These are phyloP conservation scores for Prorops nasuta DNA, from an alignment of 1,140 invertebrate genomes.

Conservation along the genomic window DNA sequence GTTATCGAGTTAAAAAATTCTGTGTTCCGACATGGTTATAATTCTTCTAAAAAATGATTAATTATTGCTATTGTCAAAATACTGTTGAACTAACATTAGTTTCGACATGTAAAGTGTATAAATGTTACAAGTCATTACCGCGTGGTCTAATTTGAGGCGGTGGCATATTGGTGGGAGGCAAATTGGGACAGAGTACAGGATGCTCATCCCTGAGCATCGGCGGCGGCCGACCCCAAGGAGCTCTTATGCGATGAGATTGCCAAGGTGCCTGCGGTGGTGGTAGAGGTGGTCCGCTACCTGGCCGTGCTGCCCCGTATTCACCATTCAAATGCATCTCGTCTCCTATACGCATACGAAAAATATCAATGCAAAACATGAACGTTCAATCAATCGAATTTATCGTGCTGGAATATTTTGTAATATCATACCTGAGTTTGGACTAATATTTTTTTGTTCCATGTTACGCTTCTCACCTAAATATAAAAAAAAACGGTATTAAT, in stretches of 20 bases:
- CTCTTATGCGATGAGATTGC: constrained; percentile 42
- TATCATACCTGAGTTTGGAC: constrained; percentile 35
- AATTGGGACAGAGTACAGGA: constrained; percentile 30
- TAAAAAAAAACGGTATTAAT: constrained; percentile 24
- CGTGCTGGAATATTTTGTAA: no score
- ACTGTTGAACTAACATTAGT: constrained; percentile 1
- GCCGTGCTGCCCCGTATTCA: constrained; percentile 25
- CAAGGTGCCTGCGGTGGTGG: constrained; percentile 37
- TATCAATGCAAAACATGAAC: background rate
- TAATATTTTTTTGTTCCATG: constrained; percentile 36
- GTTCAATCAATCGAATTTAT: constrained; percentile 10
- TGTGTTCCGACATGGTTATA: background rate
- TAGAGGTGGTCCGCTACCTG: constrained; percentile 27
- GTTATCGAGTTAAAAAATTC: background rate
- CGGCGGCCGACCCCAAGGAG: constrained; percentile 44
- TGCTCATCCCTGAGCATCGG: constrained; percentile 38
- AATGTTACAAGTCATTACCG: no score
- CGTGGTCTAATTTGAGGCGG: constrained; percentile 50
- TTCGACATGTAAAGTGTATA: no score
- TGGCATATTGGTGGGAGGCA: constrained; percentile 47
- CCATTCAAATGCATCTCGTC: constrained; percentile 38
- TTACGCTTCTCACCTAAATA: constrained; percentile 49
- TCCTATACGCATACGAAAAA: constrained; percentile 31
- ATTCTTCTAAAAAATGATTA: no score
- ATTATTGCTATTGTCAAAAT: background rate